These are phyloP conservation scores for Thymallus thymallus DNA, from an alignment of 2,113 vertebrate species.

Conservation along the genomic window DNA sequence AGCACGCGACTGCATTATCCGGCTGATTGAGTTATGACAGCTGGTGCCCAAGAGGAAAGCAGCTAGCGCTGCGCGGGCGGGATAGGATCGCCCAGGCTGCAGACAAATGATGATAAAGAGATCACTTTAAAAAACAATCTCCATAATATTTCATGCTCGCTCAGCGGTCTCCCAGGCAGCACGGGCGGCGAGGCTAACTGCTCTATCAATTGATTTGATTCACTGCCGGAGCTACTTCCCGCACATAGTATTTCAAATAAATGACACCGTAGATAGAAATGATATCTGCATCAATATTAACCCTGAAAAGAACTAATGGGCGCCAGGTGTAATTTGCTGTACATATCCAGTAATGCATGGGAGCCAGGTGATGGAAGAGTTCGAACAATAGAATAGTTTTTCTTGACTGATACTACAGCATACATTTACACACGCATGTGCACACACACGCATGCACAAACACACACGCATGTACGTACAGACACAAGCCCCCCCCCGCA, in stretches of 20 bases:
- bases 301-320: constrained; percentile 98
- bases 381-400: constrained; percentile 66
- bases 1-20: constrained; percentile 77
- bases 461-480: constrained; percentile 28
- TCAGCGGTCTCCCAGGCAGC: constrained; percentile 82
- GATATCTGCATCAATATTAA: constrained; percentile 99
- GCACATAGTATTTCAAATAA: constrained; percentile 99
- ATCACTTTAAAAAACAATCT: constrained; percentile 99
- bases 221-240: constrained; percentile 90
- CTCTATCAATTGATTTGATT: constrained; percentile 99
- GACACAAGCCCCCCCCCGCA: background rate
- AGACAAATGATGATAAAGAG: constrained; percentile 99
- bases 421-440: constrained; percentile 45
- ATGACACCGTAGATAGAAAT: constrained; percentile 96
- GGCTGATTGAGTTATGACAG: constrained; percentile 99
- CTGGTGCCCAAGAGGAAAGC: constrained; percentile 85
- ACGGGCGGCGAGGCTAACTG: constrained; percentile 87
- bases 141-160: constrained; percentile 99
- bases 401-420: background rate
- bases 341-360: constrained; percentile 83
- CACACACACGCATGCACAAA: constrained; percentile 50
- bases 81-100: constrained; percentile 80
- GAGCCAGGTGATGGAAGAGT: constrained; percentile 71
- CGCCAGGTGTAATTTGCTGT: constrained; percentile 88
- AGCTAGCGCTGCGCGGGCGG: constrained; percentile 46